Conservation (phyloP, 2,797 vertebrate genomes). For the Pachyuromys duprasi region DNA sequence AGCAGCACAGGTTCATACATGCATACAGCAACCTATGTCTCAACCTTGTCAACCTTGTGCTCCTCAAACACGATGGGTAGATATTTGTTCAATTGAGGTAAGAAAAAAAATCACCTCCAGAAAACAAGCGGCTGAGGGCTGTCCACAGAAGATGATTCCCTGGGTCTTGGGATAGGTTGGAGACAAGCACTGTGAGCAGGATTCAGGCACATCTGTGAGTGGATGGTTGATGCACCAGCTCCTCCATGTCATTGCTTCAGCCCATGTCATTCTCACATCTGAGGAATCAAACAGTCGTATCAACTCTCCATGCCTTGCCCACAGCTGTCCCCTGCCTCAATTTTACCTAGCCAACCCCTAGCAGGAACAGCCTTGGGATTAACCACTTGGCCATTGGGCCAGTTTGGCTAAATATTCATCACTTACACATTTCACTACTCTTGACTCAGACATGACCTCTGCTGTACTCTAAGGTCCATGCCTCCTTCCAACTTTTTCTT, state of each 20-base stretch:
- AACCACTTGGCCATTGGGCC: not conserved
- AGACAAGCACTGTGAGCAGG: not conserved
- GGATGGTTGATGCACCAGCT: not conserved
- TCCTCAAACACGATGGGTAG: not conserved
- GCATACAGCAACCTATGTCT: not conserved
- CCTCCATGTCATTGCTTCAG: not conserved
- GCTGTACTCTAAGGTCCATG: not conserved
- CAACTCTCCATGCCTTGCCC: not conserved
- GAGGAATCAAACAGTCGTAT: not conserved
- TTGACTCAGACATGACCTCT: not conserved
- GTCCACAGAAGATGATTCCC: not conserved
- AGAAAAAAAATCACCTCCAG: not conserved
- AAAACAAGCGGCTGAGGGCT: not conserved
- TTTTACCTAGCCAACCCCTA: not conserved
- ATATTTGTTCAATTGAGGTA: not conserved
- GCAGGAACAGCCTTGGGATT: not conserved
- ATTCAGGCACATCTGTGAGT: not conserved
- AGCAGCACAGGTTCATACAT: not conserved
- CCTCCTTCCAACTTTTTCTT: conserved; percentile 40
- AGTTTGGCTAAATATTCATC: not conserved
- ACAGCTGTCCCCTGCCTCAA: not conserved
- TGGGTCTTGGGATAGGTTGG: not conserved
- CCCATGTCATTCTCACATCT: not conserved
- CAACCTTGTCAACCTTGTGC: not conserved
- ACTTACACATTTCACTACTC: not conserved